phyloP scores from a whole-genome alignment of 2,797 vertebrate genomes.

The Labroides dimidiatus region DNA sequence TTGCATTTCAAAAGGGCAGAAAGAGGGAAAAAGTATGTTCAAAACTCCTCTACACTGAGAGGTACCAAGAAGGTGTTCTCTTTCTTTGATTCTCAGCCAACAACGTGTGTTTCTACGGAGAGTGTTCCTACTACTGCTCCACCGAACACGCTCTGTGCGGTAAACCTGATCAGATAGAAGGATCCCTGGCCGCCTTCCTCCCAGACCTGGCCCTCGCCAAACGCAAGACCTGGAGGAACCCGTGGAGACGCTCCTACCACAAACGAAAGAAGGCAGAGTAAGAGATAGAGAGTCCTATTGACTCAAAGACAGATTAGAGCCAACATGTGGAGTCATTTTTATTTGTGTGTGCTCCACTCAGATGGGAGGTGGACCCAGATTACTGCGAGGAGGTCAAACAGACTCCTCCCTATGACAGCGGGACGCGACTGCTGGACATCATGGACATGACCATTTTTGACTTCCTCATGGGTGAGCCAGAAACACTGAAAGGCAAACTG shows the following conservation, averaged over 20 bases:
- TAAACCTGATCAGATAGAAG: slow-evolving; percentile 95
- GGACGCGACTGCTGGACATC: slow-evolving; percentile 92
- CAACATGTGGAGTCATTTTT: not conserved
- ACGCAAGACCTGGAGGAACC: slow-evolving; percentile 98
- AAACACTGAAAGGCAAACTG: not conserved
- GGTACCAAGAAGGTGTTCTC: not conserved
- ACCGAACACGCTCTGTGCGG: slow-evolving; percentile 97
- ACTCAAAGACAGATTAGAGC: not conserved
- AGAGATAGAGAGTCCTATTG: slow-evolving; percentile 61
- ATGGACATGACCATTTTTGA: slow-evolving; percentile 99
- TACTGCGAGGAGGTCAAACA: slow-evolving; percentile 98
- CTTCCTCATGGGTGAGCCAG: slow-evolving; percentile 95
- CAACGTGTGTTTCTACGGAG: slow-evolving; percentile 98
- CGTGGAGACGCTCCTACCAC: slow-evolving; percentile 98
- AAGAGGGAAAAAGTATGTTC: not conserved
- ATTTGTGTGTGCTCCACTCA: slow-evolving; percentile 68
- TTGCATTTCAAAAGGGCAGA: slow-evolving; percentile 28
- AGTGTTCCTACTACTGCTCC: slow-evolving; percentile 99
- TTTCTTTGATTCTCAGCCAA: slow-evolving; percentile 84
- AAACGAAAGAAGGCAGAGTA: slow-evolving; percentile 99
- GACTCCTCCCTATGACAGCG: slow-evolving; percentile 93
- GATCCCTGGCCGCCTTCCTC: slow-evolving; percentile 95
- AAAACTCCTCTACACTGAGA: slow-evolving; percentile 1
- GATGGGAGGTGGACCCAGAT: slow-evolving; percentile 98
- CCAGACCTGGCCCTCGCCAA: slow-evolving; percentile 95